Base-by-base conservation (phyloP, 2,797 vertebrate genomes). In the Syndactyla subalaris region DNA sequence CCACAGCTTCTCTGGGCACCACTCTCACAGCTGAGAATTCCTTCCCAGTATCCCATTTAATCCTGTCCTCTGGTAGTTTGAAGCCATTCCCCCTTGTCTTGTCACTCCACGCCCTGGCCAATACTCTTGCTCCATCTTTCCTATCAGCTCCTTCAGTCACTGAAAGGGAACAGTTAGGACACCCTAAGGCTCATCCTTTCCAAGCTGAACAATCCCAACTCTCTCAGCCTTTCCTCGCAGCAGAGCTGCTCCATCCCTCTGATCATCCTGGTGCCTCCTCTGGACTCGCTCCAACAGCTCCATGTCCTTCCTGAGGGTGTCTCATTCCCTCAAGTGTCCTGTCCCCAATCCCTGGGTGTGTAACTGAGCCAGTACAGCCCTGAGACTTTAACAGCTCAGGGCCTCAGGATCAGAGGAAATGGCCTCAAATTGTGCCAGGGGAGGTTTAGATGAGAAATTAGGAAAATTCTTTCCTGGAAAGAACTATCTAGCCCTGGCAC, bases 381-480 rank as follows among this genome's bases (percentile, higher is more conserved):
- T 0, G 0, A 13, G 12, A 26, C 12, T 52, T 16, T 4, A 14
- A 29, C 18, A 16, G 58, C 41, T 65, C 9, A 0, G 5, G 59
- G 18, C 38, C 38, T 7, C 38, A 36, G 30, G 30, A 26, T 0
- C 0, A 54, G 30, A 27, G 22, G 26, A 48, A 67, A 74, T 3
- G 24, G 26, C 61, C 43, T 46, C 32, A 34, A 3, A 10, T 26
- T 19, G 43, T 13, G 21, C 30, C 43, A 26, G 22, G 32, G 41
- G 39, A n/a, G 21, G 22, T 18, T 65, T 45, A n/a, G 30, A 23
- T 19, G n/a, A 43, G 22, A 65, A 24, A 26, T n/a, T 23, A 15
- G 62, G 32, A 45, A 65, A 6, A 45, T n/a, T 23, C 32, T 30
- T 22, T 32, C 41, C 10, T 15, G 29, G 14, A 16, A 63, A 32